Percentiles rank a stretch among this genome's conserved stretches.
These are phyloP conservation scores for Halcyon leucocephala DNA, from an alignment of 2,797 vertebrate species.

Conservation along the genomic window DNA sequence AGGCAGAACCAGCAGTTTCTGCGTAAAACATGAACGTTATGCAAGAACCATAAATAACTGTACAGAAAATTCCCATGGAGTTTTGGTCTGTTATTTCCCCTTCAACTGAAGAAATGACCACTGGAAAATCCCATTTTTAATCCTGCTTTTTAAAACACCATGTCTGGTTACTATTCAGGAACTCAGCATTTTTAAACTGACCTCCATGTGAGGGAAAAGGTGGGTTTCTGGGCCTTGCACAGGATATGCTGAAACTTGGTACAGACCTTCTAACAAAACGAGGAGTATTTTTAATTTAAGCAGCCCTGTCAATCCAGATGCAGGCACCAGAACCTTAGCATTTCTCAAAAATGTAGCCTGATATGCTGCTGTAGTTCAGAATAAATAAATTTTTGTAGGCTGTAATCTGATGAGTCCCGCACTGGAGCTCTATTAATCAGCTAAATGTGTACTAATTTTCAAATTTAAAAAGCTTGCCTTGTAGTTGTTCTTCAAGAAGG, in stretches of 20 bases:
- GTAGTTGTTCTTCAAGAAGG: neutral
- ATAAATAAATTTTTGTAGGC: neutral
- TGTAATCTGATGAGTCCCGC: neutral
- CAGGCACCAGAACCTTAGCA: neutral
- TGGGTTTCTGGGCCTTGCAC: neutral
- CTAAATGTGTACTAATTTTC: neutral
- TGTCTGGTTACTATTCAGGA: neutral
- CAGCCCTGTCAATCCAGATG: neutral
- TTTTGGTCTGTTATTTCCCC: neutral
- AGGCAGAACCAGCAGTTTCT: neutral
- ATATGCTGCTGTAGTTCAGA: neutral
- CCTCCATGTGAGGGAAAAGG: neutral
- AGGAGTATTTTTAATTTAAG: neutral
- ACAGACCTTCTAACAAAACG: neutral
- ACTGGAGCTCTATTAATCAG: neutral
- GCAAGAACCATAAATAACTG: neutral
- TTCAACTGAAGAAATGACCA: neutral
- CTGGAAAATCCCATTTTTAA: neutral
- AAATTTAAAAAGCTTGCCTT: neutral
- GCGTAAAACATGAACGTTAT: neutral
- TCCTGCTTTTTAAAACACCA: neutral
- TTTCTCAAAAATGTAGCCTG: neutral
- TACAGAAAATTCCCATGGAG: neutral
- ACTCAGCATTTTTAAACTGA: neutral
- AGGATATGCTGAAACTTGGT: neutral